These are phyloP conservation scores for Bufo bufo DNA, from an alignment of 2,113 vertebrate species.

Conservation along the genomic window DNA sequence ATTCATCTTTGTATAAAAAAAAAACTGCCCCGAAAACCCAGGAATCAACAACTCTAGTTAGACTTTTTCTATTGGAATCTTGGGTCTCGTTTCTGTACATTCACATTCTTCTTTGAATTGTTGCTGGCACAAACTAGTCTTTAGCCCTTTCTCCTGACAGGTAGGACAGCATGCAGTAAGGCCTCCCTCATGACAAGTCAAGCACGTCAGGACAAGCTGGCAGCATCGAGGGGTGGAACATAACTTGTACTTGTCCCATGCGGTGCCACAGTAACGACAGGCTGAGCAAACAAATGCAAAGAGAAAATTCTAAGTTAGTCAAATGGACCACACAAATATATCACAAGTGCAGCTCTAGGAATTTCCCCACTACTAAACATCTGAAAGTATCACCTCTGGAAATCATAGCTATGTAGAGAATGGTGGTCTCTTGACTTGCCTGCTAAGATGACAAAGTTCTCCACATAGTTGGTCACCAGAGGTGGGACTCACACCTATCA, in stretches of 20 bases:
- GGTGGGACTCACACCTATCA: no score
- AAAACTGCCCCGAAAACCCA: not conserved
- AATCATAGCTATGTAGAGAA: no score
- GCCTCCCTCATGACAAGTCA: conserved; percentile 76
- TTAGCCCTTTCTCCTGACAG: conserved; percentile 82
- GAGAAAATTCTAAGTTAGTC: not conserved
- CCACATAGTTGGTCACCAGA: no score
- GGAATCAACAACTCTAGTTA: not conserved
- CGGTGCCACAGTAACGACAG: conserved; percentile 85
- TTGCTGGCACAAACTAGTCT: conserved; percentile 46
- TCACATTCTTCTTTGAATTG: conserved; percentile 87
- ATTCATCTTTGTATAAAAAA: not conserved
- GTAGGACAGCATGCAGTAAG: conserved; percentile 85
- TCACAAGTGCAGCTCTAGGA: not conserved
- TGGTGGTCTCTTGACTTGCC: no score
- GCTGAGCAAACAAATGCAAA: conserved; percentile 69
- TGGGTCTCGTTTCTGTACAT: conserved; percentile 82
- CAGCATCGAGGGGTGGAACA: conserved; percentile 87
- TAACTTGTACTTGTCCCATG: conserved; percentile 90
- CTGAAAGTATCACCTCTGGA: no score
- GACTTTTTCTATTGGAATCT: conserved; percentile 78
- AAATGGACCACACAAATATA: not conserved
- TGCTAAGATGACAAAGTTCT: no score
- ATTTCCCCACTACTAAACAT: no score
- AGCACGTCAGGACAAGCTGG: conserved; percentile 90